phyloP scores from a whole-genome alignment of 2,888 invertebrate species.

The Conops quadrifasciatus region DNA sequence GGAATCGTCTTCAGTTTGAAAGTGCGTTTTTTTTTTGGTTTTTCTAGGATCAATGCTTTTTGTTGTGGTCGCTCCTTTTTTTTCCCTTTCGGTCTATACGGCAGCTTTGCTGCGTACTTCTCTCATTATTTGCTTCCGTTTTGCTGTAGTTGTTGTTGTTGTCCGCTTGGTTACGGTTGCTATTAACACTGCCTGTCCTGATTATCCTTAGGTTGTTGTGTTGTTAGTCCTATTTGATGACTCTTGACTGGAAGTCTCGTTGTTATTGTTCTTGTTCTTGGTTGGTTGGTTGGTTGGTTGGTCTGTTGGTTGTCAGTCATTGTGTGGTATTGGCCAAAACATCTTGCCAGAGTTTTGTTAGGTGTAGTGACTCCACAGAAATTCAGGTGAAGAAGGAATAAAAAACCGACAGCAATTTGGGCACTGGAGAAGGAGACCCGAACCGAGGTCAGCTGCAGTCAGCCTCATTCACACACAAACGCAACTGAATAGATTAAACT shows the following conservation, averaged over 20 bases:
- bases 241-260: not conserved
- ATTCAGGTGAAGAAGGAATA: too few relatives aligned
- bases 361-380: too few relatives aligned
- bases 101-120: not conserved
- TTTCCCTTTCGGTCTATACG: not conserved
- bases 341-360: too few relatives aligned
- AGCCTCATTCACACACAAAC: too few relatives aligned
- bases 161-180: not conserved
- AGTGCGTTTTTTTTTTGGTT: slow-evolving; percentile 1
- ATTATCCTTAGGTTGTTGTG: slow-evolving; percentile 8
- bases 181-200: slow-evolving; percentile 17
- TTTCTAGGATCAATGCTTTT: not conserved
- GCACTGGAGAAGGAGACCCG: too few relatives aligned
- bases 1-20: not conserved
- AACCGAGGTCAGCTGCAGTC: too few relatives aligned
- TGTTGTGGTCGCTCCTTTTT: not conserved
- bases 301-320: too few relatives aligned
- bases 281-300: too few relatives aligned
- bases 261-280: not conserved
- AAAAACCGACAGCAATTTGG: too few relatives aligned
- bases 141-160: slow-evolving; percentile 8
- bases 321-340: too few relatives aligned
- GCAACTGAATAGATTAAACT: not conserved
- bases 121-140: not conserved
- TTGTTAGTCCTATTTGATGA: not conserved